Evolutionary conservation across 2,888 invertebrate species (phyloP), one percentile per base, ranked within the genome.

Genomic region (Drosophila nr. perissopoda): DNA sequence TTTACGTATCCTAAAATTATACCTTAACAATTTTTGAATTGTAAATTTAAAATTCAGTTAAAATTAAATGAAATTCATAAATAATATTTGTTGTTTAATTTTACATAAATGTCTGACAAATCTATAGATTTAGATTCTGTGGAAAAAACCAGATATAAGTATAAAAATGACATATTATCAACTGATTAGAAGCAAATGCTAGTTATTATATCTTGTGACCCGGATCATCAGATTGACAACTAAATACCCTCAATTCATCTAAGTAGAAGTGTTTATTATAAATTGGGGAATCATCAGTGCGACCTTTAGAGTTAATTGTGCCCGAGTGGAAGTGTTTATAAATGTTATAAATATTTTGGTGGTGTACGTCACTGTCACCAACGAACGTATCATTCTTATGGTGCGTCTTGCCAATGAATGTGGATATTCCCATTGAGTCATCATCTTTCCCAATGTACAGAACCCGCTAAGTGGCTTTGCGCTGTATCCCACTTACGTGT

Each of bases 381-480:
- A 63, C 65, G 60, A 56, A 64, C 36, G 69, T 62, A 65, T 58
- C 40, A 53, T 56, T 21, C 31, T 65, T 31, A 38, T 38, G 52
- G 36, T 71, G 78, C 69, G 78, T 70, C 62, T 76, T 49, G 18
- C 42, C 67, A 72, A 57, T 58, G 45, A 53, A 18, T 36, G n/a
- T 69, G 87, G 84, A 76, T 61, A 69, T 78, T 65, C 87, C 84
- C 70, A 69, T 4, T 71, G 71, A 85, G 58, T 84, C 80, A 82
- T 21, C 36, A 53, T 73, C 70, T 82, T 84, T 84, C 81, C 86
- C 86, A 69, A n/a, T 51, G 66, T 45, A 45, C 69, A 27, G 57
- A 68, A 73, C 59, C 56, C 59, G 63, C 59, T n/a, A 49, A 71
- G 48, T 40, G 33, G 49, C 56, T 58, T 51, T 13, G 13, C 5